Conservation (phyloP, 2,113 vertebrate genomes). For the Odobenus rosmarus region DNA sequence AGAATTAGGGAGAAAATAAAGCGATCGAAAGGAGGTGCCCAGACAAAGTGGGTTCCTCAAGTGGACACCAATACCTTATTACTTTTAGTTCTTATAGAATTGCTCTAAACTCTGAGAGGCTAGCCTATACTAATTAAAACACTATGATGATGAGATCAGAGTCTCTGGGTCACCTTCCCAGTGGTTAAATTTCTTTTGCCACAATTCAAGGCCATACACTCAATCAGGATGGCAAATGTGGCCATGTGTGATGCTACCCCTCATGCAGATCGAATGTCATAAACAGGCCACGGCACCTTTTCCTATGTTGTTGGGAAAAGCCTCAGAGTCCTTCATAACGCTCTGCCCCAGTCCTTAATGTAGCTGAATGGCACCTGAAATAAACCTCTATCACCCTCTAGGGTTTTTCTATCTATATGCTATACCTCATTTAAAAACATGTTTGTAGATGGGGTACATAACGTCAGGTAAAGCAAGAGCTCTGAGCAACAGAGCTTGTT, state of each 20-base stretch:
- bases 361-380: not conserved
- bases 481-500: not conserved
- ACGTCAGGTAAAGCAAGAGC: not conserved
- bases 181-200: not conserved
- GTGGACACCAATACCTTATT: not conserved
- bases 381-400: not conserved
- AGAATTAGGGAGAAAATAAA: not conserved
- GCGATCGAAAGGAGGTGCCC: not conserved
- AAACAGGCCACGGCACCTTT: not conserved
- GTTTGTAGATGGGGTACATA: not conserved
- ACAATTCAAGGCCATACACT: not conserved
- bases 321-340: not conserved
- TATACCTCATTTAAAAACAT: not conserved
- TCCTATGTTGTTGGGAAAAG: not conserved
- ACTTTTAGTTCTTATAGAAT: not conserved
- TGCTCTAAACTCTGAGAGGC: not conserved
- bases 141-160: not conserved
- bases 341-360: not conserved
- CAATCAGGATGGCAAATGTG: not conserved
- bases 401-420: not conserved
- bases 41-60: not conserved
- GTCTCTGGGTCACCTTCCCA: not conserved
- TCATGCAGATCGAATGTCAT: not conserved
- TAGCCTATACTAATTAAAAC: not conserved
- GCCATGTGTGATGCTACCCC: not conserved